Percentiles rank a stretch among this genome's conserved stretches.
Evolutionary conservation across 2,797 vertebrate genomes (phyloP).

Genomic region (Pitangus sulphuratus): DNA sequence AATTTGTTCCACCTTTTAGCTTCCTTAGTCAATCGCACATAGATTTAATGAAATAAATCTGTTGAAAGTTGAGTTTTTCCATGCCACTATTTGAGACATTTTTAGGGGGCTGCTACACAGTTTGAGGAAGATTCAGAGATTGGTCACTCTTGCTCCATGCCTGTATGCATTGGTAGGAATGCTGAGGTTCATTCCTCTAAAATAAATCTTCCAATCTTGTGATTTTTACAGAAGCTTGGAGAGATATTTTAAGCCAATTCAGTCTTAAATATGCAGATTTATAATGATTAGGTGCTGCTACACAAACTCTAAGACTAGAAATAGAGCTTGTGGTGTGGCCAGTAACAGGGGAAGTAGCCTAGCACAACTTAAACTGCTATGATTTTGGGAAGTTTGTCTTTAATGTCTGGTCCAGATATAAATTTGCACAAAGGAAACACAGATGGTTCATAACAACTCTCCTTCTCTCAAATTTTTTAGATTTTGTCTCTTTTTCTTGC

Average conservation of each 20-base stretch:
- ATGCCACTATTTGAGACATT: not conserved
- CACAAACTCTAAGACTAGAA: not conserved
- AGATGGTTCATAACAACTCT: not conserved
- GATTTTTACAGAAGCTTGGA: not conserved
- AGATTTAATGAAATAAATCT: not conserved
- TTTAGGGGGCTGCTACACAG: not conserved
- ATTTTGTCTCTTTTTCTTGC: not conserved
- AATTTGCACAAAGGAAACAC: not conserved
- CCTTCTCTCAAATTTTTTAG: not conserved
- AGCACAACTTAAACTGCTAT: not conserved
- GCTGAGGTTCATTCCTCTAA: not conserved
- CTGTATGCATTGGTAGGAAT: not conserved
- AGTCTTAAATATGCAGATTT: not conserved
- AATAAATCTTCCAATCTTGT: not conserved
- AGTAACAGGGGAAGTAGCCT: not conserved
- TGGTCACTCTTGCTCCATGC: not conserved
- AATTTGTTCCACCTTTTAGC: not conserved
- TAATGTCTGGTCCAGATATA: not conserved
- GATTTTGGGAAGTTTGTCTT: not conserved
- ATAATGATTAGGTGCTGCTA: not conserved
- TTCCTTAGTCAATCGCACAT: not conserved
- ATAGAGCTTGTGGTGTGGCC: not conserved
- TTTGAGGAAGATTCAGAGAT: not conserved
- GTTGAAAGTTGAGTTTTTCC: not conserved
- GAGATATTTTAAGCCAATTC: not conserved